These are phyloP conservation scores for Exaiptasia diaphana DNA, from an alignment of 64 coral and sea anemone genomes.

Conservation along the genomic window DNA sequence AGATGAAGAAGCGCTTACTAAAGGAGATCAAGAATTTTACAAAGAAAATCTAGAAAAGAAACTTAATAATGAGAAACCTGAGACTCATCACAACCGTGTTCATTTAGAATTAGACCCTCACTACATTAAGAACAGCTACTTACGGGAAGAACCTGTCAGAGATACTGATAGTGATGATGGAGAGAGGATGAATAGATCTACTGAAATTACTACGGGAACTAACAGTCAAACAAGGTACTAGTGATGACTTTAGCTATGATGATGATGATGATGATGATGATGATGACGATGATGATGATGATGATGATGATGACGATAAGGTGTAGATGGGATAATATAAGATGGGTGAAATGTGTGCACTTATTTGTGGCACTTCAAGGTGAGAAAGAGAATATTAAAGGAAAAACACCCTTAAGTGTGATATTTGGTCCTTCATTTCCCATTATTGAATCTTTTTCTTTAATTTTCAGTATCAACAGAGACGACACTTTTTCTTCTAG, in stretches of 20 bases:
- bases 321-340: too few species aligned
- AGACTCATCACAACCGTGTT: background rate
- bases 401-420: too few species aligned
- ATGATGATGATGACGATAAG: too few species aligned
- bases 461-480: background rate
- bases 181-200: background rate
- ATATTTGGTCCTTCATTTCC: too few species aligned
- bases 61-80: background rate
- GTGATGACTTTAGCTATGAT: too few species aligned
- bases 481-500: background rate
- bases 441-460: background rate
- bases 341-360: too few species aligned
- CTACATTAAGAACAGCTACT: background rate
- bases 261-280: too few species aligned
- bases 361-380: too few species aligned
- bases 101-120: background rate
- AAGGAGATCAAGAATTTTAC: background rate
- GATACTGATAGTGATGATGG: conserved; percentile 7
- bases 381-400: too few species aligned
- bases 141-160: conserved; percentile 6
- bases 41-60: background rate
- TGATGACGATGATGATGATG: too few species aligned
- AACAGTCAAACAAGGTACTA: background rate
- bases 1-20: background rate
- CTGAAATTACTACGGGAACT: background rate